These are phyloP conservation scores for Pangasius macronema DNA, from an alignment of 2,797 vertebrate genomes.

Conservation along the genomic window DNA sequence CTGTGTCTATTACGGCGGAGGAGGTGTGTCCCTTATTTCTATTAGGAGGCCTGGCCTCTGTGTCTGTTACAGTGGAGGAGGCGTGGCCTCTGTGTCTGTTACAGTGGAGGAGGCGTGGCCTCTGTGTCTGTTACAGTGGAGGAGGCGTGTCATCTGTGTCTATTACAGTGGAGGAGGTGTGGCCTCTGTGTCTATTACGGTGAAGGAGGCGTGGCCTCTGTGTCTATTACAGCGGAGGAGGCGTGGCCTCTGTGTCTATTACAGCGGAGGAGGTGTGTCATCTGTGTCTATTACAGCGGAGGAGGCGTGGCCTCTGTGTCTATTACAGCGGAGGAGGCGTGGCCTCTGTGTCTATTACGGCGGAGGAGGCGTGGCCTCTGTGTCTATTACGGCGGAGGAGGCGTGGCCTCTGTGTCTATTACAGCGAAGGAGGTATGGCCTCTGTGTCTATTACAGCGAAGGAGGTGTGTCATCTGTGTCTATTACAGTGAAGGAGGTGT, in stretches of 20 bases:
- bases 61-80: not conserved
- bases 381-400: not conserved
- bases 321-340: not conserved
- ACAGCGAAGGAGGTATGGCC: not conserved
- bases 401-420: not conserved
- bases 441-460: not conserved
- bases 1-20: too few species aligned
- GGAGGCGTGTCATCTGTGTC: not conserved
- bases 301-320: not conserved
- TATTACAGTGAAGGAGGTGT: not conserved
- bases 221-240: not conserved
- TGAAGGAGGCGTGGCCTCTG: not conserved
- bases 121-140: not conserved
- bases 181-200: not conserved
- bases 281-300: not conserved
- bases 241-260: not conserved
- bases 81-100: not conserved
- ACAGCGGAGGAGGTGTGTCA: not conserved
- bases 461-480: not conserved
- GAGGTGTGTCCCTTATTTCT: too few species aligned
- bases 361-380: not conserved
- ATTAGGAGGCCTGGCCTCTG: too few species aligned
- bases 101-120: not conserved
- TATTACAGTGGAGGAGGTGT: not conserved
- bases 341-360: not conserved